Conservation (phyloP, 1,140 invertebrate genomes). For the Drosophila simulans region DNA sequence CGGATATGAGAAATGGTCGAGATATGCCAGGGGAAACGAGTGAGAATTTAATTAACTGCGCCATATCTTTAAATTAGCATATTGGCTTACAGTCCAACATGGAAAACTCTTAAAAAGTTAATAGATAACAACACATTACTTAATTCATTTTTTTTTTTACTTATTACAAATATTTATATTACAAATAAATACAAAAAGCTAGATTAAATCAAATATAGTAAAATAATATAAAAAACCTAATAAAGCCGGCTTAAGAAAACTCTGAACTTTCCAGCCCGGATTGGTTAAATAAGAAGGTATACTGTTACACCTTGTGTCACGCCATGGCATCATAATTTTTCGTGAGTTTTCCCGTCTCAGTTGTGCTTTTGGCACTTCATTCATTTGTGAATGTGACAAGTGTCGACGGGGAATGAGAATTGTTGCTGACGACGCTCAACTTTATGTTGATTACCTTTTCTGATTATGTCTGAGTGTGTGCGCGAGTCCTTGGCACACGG, state of each 20-base stretch:
- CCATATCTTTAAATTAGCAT: neutral
- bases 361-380: conserved; percentile 82
- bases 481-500: conserved; percentile 59
- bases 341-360: conserved; percentile 52
- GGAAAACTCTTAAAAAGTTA: too few relatives aligned
- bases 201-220: too few relatives aligned
- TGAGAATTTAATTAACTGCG: conserved; percentile 7
- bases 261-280: neutral
- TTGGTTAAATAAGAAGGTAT: conserved; percentile 1
- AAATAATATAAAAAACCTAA: too few relatives aligned
- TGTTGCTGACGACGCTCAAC: conserved; percentile 76
- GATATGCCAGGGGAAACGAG: conserved; percentile 9
- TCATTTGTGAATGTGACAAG: conserved; percentile 81
- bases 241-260: too few relatives aligned
- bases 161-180: neutral
- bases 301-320: conserved; percentile 5
- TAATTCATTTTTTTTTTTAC: neutral
- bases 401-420: conserved; percentile 63
- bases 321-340: conserved; percentile 24
- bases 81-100: neutral
- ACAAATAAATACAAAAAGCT: too few relatives aligned
- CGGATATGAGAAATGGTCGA: conserved; percentile 37
- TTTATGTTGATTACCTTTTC: conserved; percentile 84
- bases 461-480: conserved; percentile 76
- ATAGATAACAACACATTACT: too few relatives aligned